Base-by-base conservation (phyloP, 2,797 vertebrate species). In the Malurus splendens region DNA sequence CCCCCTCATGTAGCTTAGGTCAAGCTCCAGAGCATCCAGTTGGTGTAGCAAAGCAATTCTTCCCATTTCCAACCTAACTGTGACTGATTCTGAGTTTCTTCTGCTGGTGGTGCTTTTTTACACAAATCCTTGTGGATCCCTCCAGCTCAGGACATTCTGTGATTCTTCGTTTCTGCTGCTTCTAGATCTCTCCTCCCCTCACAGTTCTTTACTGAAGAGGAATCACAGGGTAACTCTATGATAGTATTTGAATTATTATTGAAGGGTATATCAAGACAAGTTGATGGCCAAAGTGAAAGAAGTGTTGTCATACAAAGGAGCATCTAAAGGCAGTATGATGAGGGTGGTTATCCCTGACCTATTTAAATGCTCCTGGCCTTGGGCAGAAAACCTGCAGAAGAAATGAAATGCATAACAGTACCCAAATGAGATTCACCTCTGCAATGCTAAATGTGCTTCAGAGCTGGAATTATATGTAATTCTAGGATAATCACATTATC, bases 361-460 rank as follows among this genome's bases (percentile, higher is more conserved):
- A 95, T 87, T 94, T 93, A 90, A 95, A 91, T 30, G 16, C 48
- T 94, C 94, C 93, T 95, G 87, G 90, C 92, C 75, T 74, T 79
- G 44, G 89, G 88, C 82, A 89, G 55, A 61, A 81, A 54, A 92
- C 30, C 71, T 90, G 86, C 86, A 64, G 50, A 70, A 82, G 73
- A 94, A 87, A 42, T 64, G 75, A 67, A 94, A 90, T 33, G 94
- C 75, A 41, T 70, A 90, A 89, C 45, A 84, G 71, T 90, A 93
- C 45, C 60, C 85, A 78, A 92, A 96, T 91, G 93, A 86, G 92
- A 90, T 91, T 92, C 74, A 85, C 82, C 82, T 93, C 92, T 79
- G 92, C 92, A 92, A 76, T 90, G 83, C 76, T 95, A 91, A 94
- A 77, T 96, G 90, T 89, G 73, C 55, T 87, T 84, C 70, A 67